Conservation (phyloP, 2,797 vertebrate species). For the Poecilia wingei region DNA sequence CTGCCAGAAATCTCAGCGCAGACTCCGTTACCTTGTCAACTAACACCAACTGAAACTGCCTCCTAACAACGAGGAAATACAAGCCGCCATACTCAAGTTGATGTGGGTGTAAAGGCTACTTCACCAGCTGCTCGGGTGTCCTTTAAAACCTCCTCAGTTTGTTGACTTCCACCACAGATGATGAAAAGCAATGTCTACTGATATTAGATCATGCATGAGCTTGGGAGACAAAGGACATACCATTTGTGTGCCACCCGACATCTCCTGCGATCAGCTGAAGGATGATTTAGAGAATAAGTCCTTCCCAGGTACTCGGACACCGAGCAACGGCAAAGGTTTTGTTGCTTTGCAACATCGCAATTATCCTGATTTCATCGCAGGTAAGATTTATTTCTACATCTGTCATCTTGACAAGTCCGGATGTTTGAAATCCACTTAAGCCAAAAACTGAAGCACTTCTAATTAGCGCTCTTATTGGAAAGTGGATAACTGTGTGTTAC, state of each 20-base stretch:
- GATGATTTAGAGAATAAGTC: conserved; percentile 75
- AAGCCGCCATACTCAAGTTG: neutral
- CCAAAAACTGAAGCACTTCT: neutral
- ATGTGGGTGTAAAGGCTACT: conserved; percentile 37
- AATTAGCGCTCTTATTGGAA: too few species aligned
- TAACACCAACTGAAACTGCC: conserved; percentile 43
- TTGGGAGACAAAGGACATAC: conserved; percentile 51
- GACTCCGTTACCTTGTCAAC: conserved; percentile 63
- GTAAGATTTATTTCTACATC: neutral
- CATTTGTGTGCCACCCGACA: conserved; percentile 59
- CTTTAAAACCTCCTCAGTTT: neutral
- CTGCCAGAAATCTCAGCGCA: conserved; percentile 48
- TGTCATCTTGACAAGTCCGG: neutral
- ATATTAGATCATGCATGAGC: conserved; percentile 23
- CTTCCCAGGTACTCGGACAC: conserved; percentile 69
- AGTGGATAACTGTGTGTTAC: conserved; percentile 11
- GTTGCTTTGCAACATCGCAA: conserved; percentile 72
- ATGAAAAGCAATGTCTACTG: conserved; percentile 57
- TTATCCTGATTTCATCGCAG: conserved; percentile 62
- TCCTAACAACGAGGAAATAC: neutral
- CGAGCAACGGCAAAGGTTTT: conserved; percentile 62
- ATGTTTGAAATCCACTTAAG: neutral
- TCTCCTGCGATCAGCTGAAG: conserved; percentile 35
- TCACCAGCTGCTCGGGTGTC: neutral
- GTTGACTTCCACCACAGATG: neutral